phyloP scores from a whole-genome alignment of 2,888 invertebrate genomes.

The Conistra vaccinii region DNA sequence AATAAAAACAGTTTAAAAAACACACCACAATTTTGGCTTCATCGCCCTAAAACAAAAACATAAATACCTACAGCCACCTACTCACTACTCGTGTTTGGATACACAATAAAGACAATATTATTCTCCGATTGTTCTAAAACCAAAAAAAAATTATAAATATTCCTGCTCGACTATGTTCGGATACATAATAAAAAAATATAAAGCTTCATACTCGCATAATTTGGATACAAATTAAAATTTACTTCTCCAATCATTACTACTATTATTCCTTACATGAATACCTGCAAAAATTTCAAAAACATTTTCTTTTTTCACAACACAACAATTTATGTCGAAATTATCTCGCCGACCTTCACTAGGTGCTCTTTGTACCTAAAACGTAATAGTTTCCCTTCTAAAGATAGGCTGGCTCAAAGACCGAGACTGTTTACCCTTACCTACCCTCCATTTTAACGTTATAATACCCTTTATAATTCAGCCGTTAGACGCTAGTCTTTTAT shows the following conservation, averaged over 20 bases:
- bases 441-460: constrained; percentile 44
- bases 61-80: too few species aligned
- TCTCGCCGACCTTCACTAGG: constrained; percentile 9
- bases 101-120: too few species aligned
- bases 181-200: background rate
- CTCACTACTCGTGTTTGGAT: too few species aligned
- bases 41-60: background rate
- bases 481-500: constrained; percentile 64
- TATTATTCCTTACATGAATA: background rate
- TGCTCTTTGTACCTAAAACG: constrained; percentile 19
- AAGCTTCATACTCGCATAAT: background rate
- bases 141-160: too few species aligned
- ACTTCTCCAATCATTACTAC: background rate
- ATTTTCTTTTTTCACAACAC: background rate
- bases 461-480: constrained; percentile 61
- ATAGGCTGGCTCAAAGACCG: constrained; percentile 38
- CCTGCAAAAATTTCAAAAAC: background rate
- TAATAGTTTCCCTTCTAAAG: constrained; percentile 39
- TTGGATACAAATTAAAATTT: background rate
- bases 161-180: too few species aligned
- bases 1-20: too few species aligned
- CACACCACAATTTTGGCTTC: background rate
- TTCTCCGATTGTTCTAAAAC: too few species aligned
- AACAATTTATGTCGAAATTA: constrained; percentile 17
- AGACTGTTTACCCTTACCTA: constrained; percentile 28